Percentiles rank a stretch among this genome's conserved stretches.
These are phyloP conservation scores for Morone chrysops DNA, from an alignment of 2,113 vertebrate genomes.

Conservation along the genomic window DNA sequence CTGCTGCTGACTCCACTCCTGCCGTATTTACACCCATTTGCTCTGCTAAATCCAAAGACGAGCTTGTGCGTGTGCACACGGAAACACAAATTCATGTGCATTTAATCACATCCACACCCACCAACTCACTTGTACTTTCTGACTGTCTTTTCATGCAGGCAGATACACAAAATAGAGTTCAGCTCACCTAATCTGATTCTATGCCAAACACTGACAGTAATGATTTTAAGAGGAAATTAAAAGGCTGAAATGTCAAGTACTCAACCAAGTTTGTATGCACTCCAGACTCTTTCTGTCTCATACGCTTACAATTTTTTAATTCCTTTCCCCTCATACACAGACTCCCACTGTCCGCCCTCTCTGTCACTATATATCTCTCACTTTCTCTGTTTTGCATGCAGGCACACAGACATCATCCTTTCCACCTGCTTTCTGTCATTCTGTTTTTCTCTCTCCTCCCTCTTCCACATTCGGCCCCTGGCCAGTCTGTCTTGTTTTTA, in stretches of 20 bases:
- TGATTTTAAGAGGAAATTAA: constrained; percentile 41
- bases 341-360: constrained; percentile 9
- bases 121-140: background rate
- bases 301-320: constrained; percentile 1
- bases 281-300: background rate
- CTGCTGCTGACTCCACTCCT: constrained; percentile 49
- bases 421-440: constrained; percentile 56
- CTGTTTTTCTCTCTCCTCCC: constrained; percentile 30
- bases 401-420: constrained; percentile 35
- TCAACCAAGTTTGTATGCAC: background rate
- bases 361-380: constrained; percentile 5
- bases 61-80: background rate
- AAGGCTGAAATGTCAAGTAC: constrained; percentile 30
- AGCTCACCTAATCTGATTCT: constrained; percentile 22
- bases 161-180: background rate
- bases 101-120: constrained; percentile 30
- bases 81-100: background rate
- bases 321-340: constrained; percentile 4
- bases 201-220: background rate
- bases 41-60: constrained; percentile 44
- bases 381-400: constrained; percentile 40
- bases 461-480: constrained; percentile 38
- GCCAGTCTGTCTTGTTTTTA: constrained; percentile 58
- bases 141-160: constrained; percentile 6
- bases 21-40: constrained; percentile 48